A percentile compares a stretch with the other conserved stretches of the same genome.
phyloP scores from a whole-genome alignment of 2,113 vertebrate species.

The Lethenteron reissneri region DNA sequence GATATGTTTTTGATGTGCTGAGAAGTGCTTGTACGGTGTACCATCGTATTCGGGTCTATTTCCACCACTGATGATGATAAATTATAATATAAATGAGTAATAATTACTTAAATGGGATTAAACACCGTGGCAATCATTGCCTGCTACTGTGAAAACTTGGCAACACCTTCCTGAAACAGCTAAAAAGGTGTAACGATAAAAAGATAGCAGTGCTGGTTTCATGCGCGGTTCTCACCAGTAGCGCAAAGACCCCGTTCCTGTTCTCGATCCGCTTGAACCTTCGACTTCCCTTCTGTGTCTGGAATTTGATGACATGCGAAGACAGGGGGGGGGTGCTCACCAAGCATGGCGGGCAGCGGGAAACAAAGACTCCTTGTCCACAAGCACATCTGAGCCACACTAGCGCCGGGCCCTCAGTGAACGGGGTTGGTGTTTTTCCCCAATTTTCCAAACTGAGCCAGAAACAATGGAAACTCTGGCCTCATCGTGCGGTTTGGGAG shows the following conservation, averaged over 20 bases:
- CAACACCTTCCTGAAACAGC: no score
- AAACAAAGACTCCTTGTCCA: background rate
- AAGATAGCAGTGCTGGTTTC: no score
- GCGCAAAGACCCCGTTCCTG: slow-evolving; percentile 48
- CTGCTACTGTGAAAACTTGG: no score
- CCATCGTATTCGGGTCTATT: no score
- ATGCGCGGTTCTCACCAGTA: slow-evolving; percentile 31
- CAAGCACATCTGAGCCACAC: slow-evolving; percentile 10
- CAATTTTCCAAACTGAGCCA: background rate
- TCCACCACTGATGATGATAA: no score
- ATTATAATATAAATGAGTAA: no score
- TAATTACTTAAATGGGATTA: no score
- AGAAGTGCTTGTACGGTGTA: no score
- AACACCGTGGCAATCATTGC: no score
- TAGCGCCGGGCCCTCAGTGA: slow-evolving; percentile 11
- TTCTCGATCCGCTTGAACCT: slow-evolving; percentile 55
- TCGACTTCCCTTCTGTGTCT: slow-evolving; percentile 53
- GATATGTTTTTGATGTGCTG: no score
- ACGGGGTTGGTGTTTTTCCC: background rate
- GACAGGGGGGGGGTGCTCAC: slow-evolving; percentile 22
- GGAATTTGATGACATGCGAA: slow-evolving; percentile 27
- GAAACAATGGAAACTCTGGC: background rate
- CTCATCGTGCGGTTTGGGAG: no score
- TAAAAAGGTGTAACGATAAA: no score
- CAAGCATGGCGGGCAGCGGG: background rate